These are phyloP conservation scores for Pediacus dermestoides DNA, from an alignment of 2,888 invertebrate species.

Conservation along the genomic window DNA sequence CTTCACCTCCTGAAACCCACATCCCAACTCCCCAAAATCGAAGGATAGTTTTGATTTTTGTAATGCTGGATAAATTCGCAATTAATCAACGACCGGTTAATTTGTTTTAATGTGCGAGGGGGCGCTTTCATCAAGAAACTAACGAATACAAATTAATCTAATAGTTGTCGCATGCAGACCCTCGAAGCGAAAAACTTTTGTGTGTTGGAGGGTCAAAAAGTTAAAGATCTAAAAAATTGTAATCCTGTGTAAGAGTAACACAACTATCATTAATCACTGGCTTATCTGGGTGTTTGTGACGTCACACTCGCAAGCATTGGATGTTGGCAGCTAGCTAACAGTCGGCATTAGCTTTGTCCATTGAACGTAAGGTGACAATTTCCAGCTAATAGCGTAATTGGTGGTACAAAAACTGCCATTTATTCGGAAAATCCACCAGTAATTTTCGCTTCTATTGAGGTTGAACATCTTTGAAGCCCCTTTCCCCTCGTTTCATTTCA, in stretches of 20 bases:
- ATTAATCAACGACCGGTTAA: no score
- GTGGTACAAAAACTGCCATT: conserved; percentile 18
- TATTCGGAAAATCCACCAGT: conserved; percentile 19
- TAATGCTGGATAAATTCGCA: no score
- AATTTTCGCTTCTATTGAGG: conserved; percentile 9
- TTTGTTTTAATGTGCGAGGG: no score
- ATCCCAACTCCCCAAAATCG: no score
- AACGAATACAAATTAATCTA: conserved; percentile 8
- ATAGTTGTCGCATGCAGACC: conserved; percentile 6
- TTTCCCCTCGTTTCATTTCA: no score
- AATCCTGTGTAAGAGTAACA: conserved; percentile 38
- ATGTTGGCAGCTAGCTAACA: no score
- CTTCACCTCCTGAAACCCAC: no score
- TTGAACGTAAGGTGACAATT: conserved; percentile 19
- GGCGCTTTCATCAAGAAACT: no score
- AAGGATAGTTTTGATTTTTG: no score
- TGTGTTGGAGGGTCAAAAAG: conserved; percentile 4
- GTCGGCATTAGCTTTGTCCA: no score
- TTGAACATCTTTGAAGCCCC: neutral
- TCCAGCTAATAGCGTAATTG: conserved; percentile 24
- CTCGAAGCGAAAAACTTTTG: conserved; percentile 1
- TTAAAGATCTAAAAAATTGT: conserved; percentile 38
- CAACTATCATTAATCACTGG: conserved; percentile 41
- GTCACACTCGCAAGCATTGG: no score
- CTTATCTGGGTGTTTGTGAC: conserved; percentile 42